A percentile compares a stretch with the other conserved stretches of the same genome.
Conservation (phyloP, 2,797 vertebrate genomes). For the Leucoraja ocellata region DNA sequence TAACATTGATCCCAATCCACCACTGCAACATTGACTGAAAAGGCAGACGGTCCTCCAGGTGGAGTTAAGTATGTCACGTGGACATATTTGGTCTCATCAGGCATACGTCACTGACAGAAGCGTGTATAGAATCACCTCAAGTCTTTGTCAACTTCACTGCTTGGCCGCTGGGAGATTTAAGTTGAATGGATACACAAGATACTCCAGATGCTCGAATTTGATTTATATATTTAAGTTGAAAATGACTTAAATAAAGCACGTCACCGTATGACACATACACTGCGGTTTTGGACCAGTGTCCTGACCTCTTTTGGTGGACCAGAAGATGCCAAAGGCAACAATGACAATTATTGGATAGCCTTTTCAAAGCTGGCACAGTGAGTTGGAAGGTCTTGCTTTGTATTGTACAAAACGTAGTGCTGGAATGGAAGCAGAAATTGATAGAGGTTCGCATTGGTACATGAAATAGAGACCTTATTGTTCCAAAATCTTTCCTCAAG, state of each 20-base stretch:
- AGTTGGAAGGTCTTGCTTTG: not conserved
- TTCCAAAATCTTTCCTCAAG: not conserved
- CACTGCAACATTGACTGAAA: not conserved
- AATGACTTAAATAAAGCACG: not conserved
- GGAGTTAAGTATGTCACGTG: not conserved
- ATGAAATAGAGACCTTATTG: not conserved
- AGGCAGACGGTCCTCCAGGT: not conserved
- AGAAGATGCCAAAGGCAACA: not conserved
- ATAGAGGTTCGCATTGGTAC: not conserved
- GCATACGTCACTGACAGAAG: not conserved
- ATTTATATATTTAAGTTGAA: not conserved
- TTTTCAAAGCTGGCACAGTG: not conserved
- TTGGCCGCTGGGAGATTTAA: not conserved
- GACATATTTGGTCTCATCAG: not conserved
- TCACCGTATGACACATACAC: not conserved
- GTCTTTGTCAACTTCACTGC: not conserved
- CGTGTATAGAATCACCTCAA: too few species aligned
- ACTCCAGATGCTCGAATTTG: too few species aligned
- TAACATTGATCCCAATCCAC: not conserved
- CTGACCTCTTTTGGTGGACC: not conserved
- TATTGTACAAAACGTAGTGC: not conserved
- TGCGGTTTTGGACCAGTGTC: not conserved
- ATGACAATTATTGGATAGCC: not conserved
- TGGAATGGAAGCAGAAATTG: not conserved
- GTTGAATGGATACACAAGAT: not conserved